Conservation (phyloP, 2,797 vertebrate genomes). For the Argyrosomus regius region DNA sequence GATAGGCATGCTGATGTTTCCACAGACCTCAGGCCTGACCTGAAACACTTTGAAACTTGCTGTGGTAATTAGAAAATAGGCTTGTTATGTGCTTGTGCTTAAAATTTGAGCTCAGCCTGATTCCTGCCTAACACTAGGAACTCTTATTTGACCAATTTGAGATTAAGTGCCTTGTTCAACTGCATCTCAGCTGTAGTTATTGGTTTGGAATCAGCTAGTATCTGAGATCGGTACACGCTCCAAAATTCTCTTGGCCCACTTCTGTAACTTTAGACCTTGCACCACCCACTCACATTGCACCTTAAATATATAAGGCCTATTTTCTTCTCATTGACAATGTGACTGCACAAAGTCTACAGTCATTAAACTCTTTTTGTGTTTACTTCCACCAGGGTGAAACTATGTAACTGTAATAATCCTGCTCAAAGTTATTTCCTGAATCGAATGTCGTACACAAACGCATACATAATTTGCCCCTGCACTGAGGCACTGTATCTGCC, state of each 20-base stretch:
- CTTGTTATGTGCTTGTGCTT: slow-evolving; percentile 1
- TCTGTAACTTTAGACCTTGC: slow-evolving; percentile 9
- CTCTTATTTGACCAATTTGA: not conserved
- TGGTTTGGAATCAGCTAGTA: not conserved
- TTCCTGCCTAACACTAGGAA: not conserved
- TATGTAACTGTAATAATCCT: slow-evolving; percentile 1
- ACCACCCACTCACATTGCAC: slow-evolving; percentile 28
- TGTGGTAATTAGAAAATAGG: not conserved
- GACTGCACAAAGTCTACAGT: not conserved
- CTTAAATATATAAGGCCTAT: slow-evolving; percentile 1
- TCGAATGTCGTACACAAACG: slow-evolving; percentile 41
- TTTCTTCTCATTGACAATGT: slow-evolving; percentile 1
- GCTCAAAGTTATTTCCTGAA: slow-evolving; percentile 39
- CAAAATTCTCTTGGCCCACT: not conserved
- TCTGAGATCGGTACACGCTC: not conserved
- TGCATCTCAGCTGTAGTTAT: not conserved
- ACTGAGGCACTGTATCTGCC: slow-evolving; percentile 35
- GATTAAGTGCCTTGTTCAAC: not conserved
- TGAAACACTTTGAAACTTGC: not conserved
- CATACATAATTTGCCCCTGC: slow-evolving; percentile 50
- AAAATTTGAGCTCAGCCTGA: not conserved
- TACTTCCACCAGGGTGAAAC: slow-evolving; percentile 23
- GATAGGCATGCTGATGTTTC: not conserved
- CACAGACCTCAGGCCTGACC: not conserved
- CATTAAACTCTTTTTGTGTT: slow-evolving; percentile 25